These are phyloP conservation scores for Kryphioiulus occultus DNA, from an alignment of 2,888 invertebrate species.

Conservation along the genomic window DNA sequence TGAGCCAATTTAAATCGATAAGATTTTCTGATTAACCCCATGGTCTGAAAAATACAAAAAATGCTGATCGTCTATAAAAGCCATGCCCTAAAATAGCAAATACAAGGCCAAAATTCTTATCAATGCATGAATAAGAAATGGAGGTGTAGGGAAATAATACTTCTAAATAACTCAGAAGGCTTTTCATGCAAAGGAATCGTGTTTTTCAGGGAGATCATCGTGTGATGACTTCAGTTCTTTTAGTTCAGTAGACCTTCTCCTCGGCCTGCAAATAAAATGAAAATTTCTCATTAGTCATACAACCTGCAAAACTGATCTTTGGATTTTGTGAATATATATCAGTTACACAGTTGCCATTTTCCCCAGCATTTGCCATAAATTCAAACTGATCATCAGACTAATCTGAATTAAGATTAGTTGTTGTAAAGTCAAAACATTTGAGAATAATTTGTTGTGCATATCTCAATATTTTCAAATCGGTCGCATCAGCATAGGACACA, in stretches of 20 bases:
- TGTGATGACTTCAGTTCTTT: constrained; percentile 39
- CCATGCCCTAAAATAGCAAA: background rate
- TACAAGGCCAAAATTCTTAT: background rate
- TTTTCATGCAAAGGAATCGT: background rate
- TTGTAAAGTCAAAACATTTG: too few relatives aligned
- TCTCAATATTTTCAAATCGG: too few relatives aligned
- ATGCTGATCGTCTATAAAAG: background rate
- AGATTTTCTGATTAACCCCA: background rate
- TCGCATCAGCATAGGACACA: background rate
- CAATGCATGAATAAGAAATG: too few relatives aligned
- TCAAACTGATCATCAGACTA: too few relatives aligned
- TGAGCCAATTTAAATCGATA: background rate
- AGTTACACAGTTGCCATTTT: too few relatives aligned
- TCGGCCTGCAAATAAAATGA: background rate
- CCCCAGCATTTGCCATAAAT: too few relatives aligned
- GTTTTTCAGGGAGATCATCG: constrained; percentile 13
- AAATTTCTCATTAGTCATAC: background rate
- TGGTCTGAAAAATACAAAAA: constrained; percentile 5
- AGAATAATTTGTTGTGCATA: too few relatives aligned
- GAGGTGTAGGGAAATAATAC: background rate
- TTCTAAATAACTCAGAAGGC: background rate
- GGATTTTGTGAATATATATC: too few relatives aligned
- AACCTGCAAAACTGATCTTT: background rate
- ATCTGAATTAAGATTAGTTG: too few relatives aligned
- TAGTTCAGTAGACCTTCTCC: background rate